Percentiles rank a stretch among this genome's conserved stretches.
Conservation (phyloP, 1,140 invertebrate genomes). For the Phortica variegata region DNA sequence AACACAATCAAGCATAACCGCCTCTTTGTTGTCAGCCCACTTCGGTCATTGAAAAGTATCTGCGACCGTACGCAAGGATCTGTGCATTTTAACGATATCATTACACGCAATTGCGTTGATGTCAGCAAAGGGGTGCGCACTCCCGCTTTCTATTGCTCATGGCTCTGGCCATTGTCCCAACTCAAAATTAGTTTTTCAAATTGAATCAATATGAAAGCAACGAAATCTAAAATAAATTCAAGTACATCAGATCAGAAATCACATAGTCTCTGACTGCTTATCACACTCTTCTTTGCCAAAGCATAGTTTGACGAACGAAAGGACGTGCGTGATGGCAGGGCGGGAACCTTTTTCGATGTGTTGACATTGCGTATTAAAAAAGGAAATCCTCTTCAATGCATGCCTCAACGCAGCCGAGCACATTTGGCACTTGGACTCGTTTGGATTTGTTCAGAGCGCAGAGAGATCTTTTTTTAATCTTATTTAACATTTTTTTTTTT, state of each 20-base stretch:
- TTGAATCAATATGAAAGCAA: too few relatives aligned
- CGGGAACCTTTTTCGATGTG: too few relatives aligned
- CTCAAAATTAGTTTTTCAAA: constrained; percentile 20
- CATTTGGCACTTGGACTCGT: too few relatives aligned
- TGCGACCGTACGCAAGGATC: too few relatives aligned
- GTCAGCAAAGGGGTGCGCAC: constrained; percentile 22
- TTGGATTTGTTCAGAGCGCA: constrained; percentile 15
- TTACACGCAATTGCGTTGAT: constrained; percentile 43
- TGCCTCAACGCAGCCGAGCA: constrained; percentile 28
- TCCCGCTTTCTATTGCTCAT: constrained; percentile 3
- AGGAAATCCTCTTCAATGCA: constrained; percentile 42
- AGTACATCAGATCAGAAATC: too few relatives aligned
- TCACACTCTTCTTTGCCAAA: constrained; percentile 28
- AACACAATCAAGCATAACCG: constrained; percentile 50
- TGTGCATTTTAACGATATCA: constrained; percentile 21
- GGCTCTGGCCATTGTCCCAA: constrained; percentile 18
- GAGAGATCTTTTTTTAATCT: constrained; percentile 34
- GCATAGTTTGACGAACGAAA: constrained; percentile 7
- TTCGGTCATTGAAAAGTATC: too few relatives aligned
- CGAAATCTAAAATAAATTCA: too few relatives aligned
- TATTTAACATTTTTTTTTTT: constrained; percentile 46
- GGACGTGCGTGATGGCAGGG: background rate
- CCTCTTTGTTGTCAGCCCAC: too few relatives aligned
- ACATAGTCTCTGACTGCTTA: constrained; percentile 26
- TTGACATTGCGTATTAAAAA: constrained; percentile 44